phyloP scores from a whole-genome alignment of 2,113 vertebrate species.

The Isurus oxyrinchus region DNA sequence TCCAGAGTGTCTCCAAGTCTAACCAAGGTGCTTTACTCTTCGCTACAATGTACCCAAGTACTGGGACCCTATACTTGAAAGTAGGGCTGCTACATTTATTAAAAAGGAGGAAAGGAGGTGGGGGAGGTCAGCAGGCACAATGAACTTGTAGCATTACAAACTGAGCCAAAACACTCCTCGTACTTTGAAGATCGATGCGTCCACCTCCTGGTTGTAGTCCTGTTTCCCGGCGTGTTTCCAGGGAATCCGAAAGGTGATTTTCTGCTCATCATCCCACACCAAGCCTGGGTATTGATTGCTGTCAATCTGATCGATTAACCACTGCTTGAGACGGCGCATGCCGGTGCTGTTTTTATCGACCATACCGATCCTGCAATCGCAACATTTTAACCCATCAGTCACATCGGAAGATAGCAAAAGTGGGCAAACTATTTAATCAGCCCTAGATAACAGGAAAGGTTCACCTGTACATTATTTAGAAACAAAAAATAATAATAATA shows the following conservation, averaged over 20 bases:
- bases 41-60: neutral
- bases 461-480: neutral
- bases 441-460: neutral
- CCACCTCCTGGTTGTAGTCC: slow-evolving; percentile 95
- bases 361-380: slow-evolving; percentile 53
- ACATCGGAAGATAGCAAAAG: no score
- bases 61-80: neutral
- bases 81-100: neutral
- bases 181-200: slow-evolving; percentile 97
- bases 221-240: slow-evolving; percentile 98
- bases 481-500: neutral
- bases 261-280: slow-evolving; percentile 84
- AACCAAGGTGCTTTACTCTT: neutral
- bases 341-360: slow-evolving; percentile 70
- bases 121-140: no score
- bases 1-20: neutral
- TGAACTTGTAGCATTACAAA: no score
- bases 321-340: slow-evolving; percentile 78
- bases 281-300: slow-evolving; percentile 78
- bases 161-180: neutral
- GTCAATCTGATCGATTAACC: slow-evolving; percentile 92
- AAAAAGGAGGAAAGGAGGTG: no score
- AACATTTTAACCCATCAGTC: neutral
- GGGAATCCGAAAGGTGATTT: slow-evolving; percentile 88
- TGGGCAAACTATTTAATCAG: neutral